Conservation (phyloP, 2,113 vertebrate genomes). For the human (Homo sapiens) region DNA sequence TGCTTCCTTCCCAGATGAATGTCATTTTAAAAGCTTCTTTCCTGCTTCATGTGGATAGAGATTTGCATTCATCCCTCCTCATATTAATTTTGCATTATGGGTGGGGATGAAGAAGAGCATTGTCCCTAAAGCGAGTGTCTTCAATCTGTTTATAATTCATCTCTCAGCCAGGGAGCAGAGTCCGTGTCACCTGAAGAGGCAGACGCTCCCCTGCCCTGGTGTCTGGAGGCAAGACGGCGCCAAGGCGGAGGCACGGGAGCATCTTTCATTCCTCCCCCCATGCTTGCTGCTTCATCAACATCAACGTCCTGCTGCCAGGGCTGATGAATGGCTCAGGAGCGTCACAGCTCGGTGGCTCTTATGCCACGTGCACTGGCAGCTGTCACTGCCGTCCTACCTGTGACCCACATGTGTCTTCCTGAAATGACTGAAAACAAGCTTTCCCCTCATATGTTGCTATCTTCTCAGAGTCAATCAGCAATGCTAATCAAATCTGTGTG, state of each 20-base stretch:
- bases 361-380: background rate
- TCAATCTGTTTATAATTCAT: background rate
- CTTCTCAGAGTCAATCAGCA: background rate
- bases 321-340: background rate
- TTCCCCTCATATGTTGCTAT: too few relatives aligned
- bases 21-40: background rate
- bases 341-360: background rate
- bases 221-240: conserved; percentile 54
- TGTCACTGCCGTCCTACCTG: background rate
- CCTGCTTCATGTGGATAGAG: background rate
- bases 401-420: fast-evolving
- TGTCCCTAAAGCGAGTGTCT: background rate
- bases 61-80: background rate
- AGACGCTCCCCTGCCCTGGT: conserved; percentile 55
- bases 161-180: background rate
- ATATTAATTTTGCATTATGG: background rate
- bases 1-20: background rate
- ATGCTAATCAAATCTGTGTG: background rate
- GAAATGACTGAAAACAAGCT: background rate
- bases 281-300: conserved; percentile 53
- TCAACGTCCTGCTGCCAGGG: conserved; percentile 46
- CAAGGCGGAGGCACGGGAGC: conserved; percentile 2
- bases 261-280: background rate
- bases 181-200: background rate
- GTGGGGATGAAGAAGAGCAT: background rate